Percentiles rank a stretch among this genome's conserved stretches.
These are phyloP conservation scores for Patella caerulea DNA, from an alignment of 2,888 invertebrate genomes.

Conservation along the genomic window DNA sequence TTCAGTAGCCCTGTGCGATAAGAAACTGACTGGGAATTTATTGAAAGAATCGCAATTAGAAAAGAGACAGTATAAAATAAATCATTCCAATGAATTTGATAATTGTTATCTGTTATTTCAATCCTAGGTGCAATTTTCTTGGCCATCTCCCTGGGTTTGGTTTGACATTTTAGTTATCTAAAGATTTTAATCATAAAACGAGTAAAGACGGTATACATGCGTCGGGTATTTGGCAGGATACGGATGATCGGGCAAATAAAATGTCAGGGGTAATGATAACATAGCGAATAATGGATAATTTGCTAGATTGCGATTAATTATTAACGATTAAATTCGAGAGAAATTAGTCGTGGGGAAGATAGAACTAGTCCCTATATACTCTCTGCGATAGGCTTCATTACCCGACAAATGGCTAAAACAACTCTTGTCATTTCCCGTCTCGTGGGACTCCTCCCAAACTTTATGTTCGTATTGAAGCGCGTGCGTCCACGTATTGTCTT, in stretches of 20 bases:
- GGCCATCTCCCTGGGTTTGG: background rate
- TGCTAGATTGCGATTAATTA: slow-evolving; percentile 39
- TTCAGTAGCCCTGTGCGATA: no score
- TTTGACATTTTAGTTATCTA: background rate
- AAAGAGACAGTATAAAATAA: background rate
- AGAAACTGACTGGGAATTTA: no score
- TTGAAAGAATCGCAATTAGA: no score
- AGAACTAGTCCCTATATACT: slow-evolving; percentile 17
- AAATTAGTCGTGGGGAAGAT: slow-evolving; percentile 31
- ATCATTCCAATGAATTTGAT: slow-evolving; percentile 4
- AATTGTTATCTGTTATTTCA: background rate
- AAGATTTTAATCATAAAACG: background rate
- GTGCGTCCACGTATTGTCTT: background rate
- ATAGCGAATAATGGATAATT: slow-evolving; percentile 37
- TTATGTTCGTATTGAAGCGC: background rate
- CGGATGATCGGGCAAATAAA: slow-evolving; percentile 12
- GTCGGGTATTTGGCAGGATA: background rate
- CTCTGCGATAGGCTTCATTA: slow-evolving; percentile 23
- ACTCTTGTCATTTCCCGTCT: slow-evolving; percentile 23
- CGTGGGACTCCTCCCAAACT: background rate
- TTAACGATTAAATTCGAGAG: slow-evolving; percentile 32
- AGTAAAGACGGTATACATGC: background rate
- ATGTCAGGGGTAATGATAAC: slow-evolving; percentile 34
- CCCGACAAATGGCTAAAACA: slow-evolving; percentile 19
- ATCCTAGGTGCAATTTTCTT: background rate